A percentile compares a stretch with the other conserved stretches of the same genome.
phyloP scores from a whole-genome alignment of 2,888 invertebrate species.

The Xestobium rufovillosum region DNA sequence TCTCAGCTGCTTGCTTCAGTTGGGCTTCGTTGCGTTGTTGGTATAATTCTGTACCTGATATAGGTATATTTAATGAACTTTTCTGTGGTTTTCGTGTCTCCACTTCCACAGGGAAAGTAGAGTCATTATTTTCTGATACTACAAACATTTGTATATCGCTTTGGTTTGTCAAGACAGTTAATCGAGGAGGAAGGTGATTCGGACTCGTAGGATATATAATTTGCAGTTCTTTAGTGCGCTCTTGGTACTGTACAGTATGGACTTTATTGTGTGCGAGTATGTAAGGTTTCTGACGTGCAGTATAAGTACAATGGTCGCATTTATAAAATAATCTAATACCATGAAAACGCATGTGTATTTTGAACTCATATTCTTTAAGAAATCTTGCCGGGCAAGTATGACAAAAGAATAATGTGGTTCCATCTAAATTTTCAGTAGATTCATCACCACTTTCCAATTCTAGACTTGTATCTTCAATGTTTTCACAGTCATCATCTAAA shows the following conservation, averaged over 20 bases:
- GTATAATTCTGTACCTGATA: conserved; percentile 60
- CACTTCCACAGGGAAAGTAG: conserved; percentile 30
- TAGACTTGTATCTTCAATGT: conserved; percentile 30
- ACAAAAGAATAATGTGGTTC: conserved; percentile 59
- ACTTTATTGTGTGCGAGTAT: conserved; percentile 61
- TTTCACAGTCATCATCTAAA: conserved; percentile 31
- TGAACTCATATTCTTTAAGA: conserved; percentile 65
- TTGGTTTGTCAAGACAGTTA: conserved; percentile 38
- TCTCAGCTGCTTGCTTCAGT: conserved; percentile 47
- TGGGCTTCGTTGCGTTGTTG: conserved; percentile 54
- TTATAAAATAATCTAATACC: conserved; percentile 54
- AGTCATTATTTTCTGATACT: conserved; percentile 34
- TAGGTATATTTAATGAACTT: conserved; percentile 45
- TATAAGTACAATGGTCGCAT: conserved; percentile 72
- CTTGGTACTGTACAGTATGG: conserved; percentile 72
- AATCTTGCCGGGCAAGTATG: conserved; percentile 78
- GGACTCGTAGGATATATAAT: conserved; percentile 57
- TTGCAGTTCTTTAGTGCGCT: conserved; percentile 62
- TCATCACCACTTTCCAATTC: conserved; percentile 34
- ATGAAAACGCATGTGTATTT: conserved; percentile 66
- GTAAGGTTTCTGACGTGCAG: conserved; percentile 62
- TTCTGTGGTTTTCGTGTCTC: conserved; percentile 24
- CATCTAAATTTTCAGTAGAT: conserved; percentile 15
- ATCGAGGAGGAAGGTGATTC: conserved; percentile 55
- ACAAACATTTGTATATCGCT: conserved; percentile 44